A percentile compares a stretch with the other conserved stretches of the same genome.
phyloP scores from a whole-genome alignment of 2,797 vertebrate genomes.

The Lacerta agilis region DNA sequence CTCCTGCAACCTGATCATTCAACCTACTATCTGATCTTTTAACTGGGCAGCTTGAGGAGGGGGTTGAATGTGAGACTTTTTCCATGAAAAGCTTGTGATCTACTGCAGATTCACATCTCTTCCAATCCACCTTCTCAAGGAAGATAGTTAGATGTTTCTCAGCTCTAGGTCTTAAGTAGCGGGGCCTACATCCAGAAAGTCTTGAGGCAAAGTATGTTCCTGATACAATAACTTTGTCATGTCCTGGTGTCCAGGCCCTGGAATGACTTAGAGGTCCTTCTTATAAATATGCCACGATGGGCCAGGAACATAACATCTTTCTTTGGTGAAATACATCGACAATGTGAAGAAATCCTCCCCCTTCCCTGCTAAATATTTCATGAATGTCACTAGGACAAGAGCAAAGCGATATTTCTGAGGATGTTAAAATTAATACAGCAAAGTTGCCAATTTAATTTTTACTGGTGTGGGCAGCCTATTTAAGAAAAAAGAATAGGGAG shows the following conservation, averaged over 20 bases:
- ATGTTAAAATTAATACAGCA: conserved; percentile 43
- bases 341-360: conserved; percentile 19
- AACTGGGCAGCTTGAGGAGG: too few species aligned
- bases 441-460: background rate
- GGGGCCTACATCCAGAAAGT: background rate
- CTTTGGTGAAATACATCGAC: conserved; percentile 46
- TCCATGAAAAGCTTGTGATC: background rate
- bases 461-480: background rate
- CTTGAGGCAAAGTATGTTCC: background rate
- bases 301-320: conserved; percentile 53
- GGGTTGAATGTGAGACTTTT: background rate
- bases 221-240: background rate
- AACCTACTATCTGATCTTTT: too few species aligned
- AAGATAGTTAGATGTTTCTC: background rate
- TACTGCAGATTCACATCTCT: background rate
- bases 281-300: conserved; percentile 49
- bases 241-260: background rate
- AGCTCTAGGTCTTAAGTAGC: too few species aligned
- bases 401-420: conserved; percentile 35
- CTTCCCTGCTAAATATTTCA: conserved; percentile 62
- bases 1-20: background rate
- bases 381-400: conserved; percentile 57
- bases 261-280: conserved; percentile 45
- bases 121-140: background rate
- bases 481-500: background rate